Evolutionary conservation across 2,888 invertebrate species (phyloP), one percentile per base, ranked within the genome.

Genomic region (Epinotia ramella): DNA sequence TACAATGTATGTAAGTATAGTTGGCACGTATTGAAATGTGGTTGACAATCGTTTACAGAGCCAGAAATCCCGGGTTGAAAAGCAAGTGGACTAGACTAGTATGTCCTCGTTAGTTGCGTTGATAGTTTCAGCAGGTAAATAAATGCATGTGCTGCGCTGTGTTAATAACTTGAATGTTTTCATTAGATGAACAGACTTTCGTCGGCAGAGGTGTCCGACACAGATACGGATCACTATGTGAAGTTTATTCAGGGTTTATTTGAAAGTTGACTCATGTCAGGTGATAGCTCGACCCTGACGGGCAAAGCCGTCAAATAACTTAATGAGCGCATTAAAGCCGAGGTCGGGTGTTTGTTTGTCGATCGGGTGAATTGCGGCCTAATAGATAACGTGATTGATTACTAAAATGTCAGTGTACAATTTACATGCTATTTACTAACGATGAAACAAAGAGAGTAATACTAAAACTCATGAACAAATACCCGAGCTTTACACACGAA

Each of bases 321-420:
- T 59, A 73, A 73, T 66, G 73, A 60, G 65, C 28, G 20, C 73
- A 49, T 72, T 71, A 65, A 18, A 46, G 40, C n/a, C 60, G 73
- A 66, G 66, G 73, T 44, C 65, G 18, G 66, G 46, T 59, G 71
- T 71, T 71, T 12, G 59, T 46, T 46, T 28, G 18, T 20, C 46
- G 18, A 46, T 59, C 65, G 53, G 65, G 57, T 73, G 59, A 65
- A 72, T 28, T 46, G 57, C 49, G 28, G 33, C 44, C 57, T 40
- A 44, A 33, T 65, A 73, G 49, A 20, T 11, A 11, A 65, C 56
- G 49, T 73, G 66, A 66, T 64, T 64, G 33, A 70, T 60, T 60
- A 60, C 28, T 20, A 57, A 13, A 49, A 13, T 49, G 12, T 12
- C 16, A 1, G 40, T 40, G 40, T 40, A 40, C 9, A 40, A 33